phyloP scores from a whole-genome alignment of 2,888 invertebrate genomes.

The Metalampra italica region DNA sequence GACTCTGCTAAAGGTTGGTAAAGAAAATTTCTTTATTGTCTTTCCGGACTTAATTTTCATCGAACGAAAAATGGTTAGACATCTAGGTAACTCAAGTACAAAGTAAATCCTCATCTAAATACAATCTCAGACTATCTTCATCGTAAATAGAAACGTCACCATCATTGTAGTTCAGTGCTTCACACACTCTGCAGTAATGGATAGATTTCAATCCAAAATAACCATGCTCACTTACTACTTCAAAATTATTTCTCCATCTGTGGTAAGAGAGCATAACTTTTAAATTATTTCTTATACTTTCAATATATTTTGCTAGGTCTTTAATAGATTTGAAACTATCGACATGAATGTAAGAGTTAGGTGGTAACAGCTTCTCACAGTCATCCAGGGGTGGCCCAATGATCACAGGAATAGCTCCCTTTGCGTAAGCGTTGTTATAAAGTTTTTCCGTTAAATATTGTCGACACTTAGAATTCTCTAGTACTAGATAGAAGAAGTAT shows the following conservation, averaged over 20 bases:
- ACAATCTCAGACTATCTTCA: slow-evolving; percentile 27
- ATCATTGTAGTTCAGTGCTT: slow-evolving; percentile 82
- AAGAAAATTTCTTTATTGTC: neutral
- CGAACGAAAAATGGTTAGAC: neutral
- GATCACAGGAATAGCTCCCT: slow-evolving; percentile 81
- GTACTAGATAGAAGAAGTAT: slow-evolving; percentile 84
- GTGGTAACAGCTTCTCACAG: slow-evolving; percentile 75
- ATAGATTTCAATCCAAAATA: slow-evolving; percentile 79
- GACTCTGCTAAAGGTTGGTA: slow-evolving; percentile 19
- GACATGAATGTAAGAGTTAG: slow-evolving; percentile 80
- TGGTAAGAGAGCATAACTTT: slow-evolving; percentile 68
- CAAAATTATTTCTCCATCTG: slow-evolving; percentile 78
- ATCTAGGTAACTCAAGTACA: slow-evolving; percentile 1
- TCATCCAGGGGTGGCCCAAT: slow-evolving; percentile 78
- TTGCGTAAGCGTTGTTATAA: slow-evolving; percentile 81
- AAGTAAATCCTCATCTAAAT: slow-evolving; percentile 22
- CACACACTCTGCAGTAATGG: slow-evolving; percentile 82
- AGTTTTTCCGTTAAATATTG: slow-evolving; percentile 85
- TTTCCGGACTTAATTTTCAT: neutral
- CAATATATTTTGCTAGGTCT: slow-evolving; percentile 73
- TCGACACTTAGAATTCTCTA: slow-evolving; percentile 83
- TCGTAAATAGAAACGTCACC: slow-evolving; percentile 33
- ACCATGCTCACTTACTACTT: slow-evolving; percentile 82
- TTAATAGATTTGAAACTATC: slow-evolving; percentile 71
- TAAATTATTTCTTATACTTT: slow-evolving; percentile 49